Evolutionary conservation across 1,140 invertebrate genomes (phyloP), one percentile per base, ranked within the genome.

Genomic region (Saxidomus purpurata): DNA sequence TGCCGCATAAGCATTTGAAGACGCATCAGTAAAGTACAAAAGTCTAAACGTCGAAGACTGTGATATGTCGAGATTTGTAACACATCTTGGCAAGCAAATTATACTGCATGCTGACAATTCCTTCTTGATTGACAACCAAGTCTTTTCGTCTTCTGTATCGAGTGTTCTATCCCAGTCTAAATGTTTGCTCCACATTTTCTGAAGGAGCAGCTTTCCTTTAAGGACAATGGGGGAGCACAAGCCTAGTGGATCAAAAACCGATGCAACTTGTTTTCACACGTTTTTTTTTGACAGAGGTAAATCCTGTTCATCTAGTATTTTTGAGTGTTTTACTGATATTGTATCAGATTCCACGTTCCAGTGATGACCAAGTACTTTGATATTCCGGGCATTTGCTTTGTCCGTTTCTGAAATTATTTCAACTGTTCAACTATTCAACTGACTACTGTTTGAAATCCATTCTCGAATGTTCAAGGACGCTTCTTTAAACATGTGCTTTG

Each of bases 181-280:
- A 11, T 34, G 4, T 80, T 80, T 80, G 19, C 13, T 80, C 76
- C 36, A 47, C 9, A 80, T n/a, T 4, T 6, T 52, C 31, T 43
- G 40, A 38, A 47, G 28, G 19, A 47, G 13, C 36, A 47, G 2
- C 28, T 80, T 80, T 38, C 43, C 76, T 43, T 40, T 47, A 13
- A 80, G 13, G 13, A 47, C 9, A 6, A 80, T 25, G 6, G 76
- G 76, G 9, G 76, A 19, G 3, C 43, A 43, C 17, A 47, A 49
- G 6, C 76, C 76, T 49, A 47, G 76, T 6, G 76, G 76, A 25
- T 80, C 76, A 80, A 80, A 80, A n/a, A 80, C 76, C 31, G 76
- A 43, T 25, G 76, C 36, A 4, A 80, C 22, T 25, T 43, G 17
- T 49, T 52, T 47, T 15, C 43, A 52, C 25, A 49, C 47, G 6